Conservation (phyloP, 2,888 invertebrate species). For the Rhamnusium bicolor region DNA sequence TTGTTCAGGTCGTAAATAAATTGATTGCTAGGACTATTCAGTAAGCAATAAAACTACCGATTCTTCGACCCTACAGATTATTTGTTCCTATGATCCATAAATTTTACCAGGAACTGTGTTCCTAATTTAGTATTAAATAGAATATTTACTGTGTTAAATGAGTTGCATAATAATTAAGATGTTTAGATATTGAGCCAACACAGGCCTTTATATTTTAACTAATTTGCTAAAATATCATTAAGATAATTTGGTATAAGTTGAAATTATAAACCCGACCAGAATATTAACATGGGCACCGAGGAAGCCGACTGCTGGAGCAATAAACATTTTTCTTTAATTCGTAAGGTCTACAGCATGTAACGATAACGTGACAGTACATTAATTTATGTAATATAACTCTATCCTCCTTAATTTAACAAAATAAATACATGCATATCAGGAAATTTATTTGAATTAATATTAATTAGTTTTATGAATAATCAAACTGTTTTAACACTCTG, state of each 20-base stretch:
- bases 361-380: neutral
- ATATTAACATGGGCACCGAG: neutral
- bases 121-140: neutral
- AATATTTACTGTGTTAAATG: slow-evolving; percentile 13
- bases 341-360: neutral
- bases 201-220: neutral
- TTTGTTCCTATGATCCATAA: neutral
- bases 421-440: neutral
- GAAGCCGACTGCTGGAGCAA: neutral
- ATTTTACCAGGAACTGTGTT: neutral
- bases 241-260: neutral
- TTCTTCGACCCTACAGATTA: neutral
- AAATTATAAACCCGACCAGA: neutral
- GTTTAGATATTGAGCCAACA: slow-evolving; percentile 14
- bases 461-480: no score
- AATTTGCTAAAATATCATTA: neutral
- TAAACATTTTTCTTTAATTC: neutral
- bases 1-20: neutral
- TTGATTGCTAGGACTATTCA: neutral
- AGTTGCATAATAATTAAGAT: slow-evolving; percentile 15
- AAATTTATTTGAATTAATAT: no score
- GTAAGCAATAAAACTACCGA: neutral
- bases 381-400: neutral
- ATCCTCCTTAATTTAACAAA: neutral
- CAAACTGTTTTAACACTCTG: no score